Evolutionary conservation across 1,140 invertebrate species (phyloP).

Genomic region (Drosophila ficusphila): DNA sequence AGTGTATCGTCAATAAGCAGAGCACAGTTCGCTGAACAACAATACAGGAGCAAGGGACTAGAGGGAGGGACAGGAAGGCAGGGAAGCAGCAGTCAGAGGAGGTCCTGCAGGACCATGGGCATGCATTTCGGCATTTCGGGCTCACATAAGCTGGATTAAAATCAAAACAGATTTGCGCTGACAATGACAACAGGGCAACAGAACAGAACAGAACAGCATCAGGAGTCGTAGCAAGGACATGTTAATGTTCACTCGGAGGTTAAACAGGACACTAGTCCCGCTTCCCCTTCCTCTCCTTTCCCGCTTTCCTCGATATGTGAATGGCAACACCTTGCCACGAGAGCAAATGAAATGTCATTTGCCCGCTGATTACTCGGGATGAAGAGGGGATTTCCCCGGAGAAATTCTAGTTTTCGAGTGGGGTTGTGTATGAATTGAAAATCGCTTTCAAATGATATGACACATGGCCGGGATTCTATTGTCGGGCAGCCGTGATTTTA

Average conservation of each 20-base stretch:
- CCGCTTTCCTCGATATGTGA: conserved; percentile 33
- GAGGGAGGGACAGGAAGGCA: not conserved
- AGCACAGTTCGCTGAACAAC: conserved; percentile 61
- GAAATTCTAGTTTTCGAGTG: not conserved
- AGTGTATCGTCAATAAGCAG: conserved; percentile 43
- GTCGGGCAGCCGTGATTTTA: conserved; percentile 6
- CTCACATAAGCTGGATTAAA: conserved; percentile 49
- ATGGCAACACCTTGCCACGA: conserved; percentile 40
- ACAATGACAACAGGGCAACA: conserved; percentile 40
- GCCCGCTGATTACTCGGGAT: conserved; percentile 10
- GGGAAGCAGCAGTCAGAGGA: conserved; percentile 6
- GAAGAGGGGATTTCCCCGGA: not conserved
- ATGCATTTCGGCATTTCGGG: conserved; percentile 42
- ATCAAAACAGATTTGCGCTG: conserved; percentile 53
- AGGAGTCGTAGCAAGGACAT: conserved; percentile 13
- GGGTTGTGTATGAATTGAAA: conserved; percentile 40
- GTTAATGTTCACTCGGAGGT: conserved; percentile 48
- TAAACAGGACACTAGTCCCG: conserved; percentile 44
- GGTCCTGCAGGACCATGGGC: conserved; percentile 35
- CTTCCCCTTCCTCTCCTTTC: not conserved
- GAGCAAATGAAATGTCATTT: conserved; percentile 48
- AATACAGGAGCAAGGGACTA: conserved; percentile 20
- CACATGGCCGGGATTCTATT: conserved; percentile 29
- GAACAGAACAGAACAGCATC: conserved; percentile 5
- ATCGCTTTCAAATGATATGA: conserved; percentile 41